Percentiles rank a stretch among this genome's conserved stretches.
Conservation (phyloP, 2,888 invertebrate species). For the Acleris holmiana region DNA sequence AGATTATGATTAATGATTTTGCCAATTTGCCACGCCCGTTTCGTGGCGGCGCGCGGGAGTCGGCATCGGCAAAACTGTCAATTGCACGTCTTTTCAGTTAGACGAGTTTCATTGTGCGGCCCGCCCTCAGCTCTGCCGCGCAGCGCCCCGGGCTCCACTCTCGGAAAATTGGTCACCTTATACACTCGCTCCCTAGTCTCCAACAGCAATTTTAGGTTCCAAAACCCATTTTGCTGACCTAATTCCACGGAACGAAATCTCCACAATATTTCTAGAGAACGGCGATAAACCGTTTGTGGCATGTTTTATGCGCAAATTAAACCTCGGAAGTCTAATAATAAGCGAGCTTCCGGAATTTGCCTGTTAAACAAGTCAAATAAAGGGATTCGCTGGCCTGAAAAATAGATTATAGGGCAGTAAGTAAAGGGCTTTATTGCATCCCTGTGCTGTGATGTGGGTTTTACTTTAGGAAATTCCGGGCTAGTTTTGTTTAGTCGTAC, state of each 20-base stretch:
- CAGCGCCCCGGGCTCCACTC: slow-evolving; percentile 37
- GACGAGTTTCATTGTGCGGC: slow-evolving; percentile 52
- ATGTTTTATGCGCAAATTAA: slow-evolving; percentile 14
- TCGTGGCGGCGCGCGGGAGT: slow-evolving; percentile 33
- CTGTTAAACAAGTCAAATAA: slow-evolving; percentile 43
- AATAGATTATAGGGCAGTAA: slow-evolving; percentile 49
- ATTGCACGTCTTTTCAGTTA: slow-evolving; percentile 47
- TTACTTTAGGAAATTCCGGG: slow-evolving; percentile 46
- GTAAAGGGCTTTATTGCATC: slow-evolving; percentile 50
- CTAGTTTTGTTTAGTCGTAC: slow-evolving; percentile 34
- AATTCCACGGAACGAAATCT: slow-evolving; percentile 34
- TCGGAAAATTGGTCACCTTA: slow-evolving; percentile 46
- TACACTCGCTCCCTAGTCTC: slow-evolving; percentile 42
- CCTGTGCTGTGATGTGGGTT: slow-evolving; percentile 51
- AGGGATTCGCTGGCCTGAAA: slow-evolving; percentile 46
- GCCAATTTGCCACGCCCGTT: slow-evolving; percentile 37
- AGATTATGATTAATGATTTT: slow-evolving; percentile 37
- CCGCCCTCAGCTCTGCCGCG: slow-evolving; percentile 39
- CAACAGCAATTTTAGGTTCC: slow-evolving; percentile 49
- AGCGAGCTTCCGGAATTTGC: slow-evolving; percentile 20
- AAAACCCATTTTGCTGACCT: slow-evolving; percentile 44
- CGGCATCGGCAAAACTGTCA: slow-evolving; percentile 44
- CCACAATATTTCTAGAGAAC: neutral
- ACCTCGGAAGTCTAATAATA: slow-evolving; percentile 11
- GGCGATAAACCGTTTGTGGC: slow-evolving; percentile 4